phyloP scores from a whole-genome alignment of 2,113 vertebrate species.

The Tragelaphus strepsiceros region DNA sequence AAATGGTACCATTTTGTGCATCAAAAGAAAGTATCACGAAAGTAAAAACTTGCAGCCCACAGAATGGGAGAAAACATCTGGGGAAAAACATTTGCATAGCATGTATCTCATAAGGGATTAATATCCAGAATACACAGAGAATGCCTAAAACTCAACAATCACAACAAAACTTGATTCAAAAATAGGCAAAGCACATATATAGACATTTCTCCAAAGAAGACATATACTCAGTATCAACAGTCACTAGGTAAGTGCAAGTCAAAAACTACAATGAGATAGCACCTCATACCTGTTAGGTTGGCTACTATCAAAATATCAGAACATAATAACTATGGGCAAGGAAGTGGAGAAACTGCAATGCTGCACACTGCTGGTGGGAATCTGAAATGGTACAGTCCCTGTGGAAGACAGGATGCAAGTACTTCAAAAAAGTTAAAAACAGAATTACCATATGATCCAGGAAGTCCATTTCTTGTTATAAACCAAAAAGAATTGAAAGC shows the following conservation, averaged over 20 bases:
- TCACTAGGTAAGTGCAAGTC: not conserved
- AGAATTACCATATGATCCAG: not conserved
- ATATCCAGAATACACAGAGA: not conserved
- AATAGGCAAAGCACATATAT: not conserved
- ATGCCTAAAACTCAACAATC: not conserved
- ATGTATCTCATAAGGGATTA: not conserved
- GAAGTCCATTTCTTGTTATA: not conserved
- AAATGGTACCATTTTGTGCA: not conserved
- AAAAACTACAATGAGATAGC: not conserved
- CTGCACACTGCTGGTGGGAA: not conserved
- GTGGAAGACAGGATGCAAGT: not conserved
- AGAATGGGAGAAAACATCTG: not conserved
- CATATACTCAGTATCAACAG: not conserved
- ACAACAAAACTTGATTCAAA: not conserved
- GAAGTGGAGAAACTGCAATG: not conserved
- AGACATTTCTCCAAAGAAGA: not conserved
- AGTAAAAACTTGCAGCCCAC: not conserved
- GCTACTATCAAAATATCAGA: not conserved
- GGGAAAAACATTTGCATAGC: not conserved
- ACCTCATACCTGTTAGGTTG: not conserved
- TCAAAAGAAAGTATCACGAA: not conserved
- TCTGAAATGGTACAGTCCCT: not conserved
- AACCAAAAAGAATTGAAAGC: not conserved
- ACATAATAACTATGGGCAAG: not conserved
- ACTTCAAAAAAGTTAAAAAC: not conserved